A percentile compares a stretch with the other conserved stretches of the same genome.
These are phyloP conservation scores for Creontiades dilutus DNA, from an alignment of 2,888 invertebrate species.

Conservation along the genomic window DNA sequence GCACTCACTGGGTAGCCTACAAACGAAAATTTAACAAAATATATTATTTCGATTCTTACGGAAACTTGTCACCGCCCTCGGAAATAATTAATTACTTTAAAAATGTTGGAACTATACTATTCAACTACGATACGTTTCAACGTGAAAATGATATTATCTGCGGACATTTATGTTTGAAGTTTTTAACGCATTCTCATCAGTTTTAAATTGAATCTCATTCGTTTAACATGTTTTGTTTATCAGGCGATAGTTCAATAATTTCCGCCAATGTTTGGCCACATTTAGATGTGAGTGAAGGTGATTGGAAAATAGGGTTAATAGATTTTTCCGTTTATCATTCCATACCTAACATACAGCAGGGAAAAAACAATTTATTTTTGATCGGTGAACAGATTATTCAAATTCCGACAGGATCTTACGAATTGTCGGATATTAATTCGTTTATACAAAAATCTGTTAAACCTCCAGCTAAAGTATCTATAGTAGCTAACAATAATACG, in stretches of 20 bases:
- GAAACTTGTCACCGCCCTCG: neutral
- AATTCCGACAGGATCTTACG: constrained; percentile 17
- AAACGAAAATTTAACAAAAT: neutral
- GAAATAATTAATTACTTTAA: neutral
- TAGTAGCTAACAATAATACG: too few relatives aligned
- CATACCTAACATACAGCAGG: neutral
- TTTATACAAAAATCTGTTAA: neutral
- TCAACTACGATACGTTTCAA: neutral
- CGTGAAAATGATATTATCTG: neutral
- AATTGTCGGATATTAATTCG: neutral
- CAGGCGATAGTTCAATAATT: neutral
- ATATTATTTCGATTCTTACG: neutral
- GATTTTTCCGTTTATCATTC: constrained; percentile 39
- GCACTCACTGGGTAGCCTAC: neutral
- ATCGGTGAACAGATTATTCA: neutral
- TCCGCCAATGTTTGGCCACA: neutral
- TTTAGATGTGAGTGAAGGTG: neutral
- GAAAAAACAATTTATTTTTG: neutral
- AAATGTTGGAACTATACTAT: neutral
- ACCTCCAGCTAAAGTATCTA: neutral
- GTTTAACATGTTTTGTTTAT: neutral
- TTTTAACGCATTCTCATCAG: neutral
- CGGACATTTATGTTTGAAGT: neutral
- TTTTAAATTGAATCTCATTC: neutral
- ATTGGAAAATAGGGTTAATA: constrained; percentile 3